Evolutionary conservation across 2,888 invertebrate genomes (phyloP).

Genomic region (Nycteola revayana): DNA sequence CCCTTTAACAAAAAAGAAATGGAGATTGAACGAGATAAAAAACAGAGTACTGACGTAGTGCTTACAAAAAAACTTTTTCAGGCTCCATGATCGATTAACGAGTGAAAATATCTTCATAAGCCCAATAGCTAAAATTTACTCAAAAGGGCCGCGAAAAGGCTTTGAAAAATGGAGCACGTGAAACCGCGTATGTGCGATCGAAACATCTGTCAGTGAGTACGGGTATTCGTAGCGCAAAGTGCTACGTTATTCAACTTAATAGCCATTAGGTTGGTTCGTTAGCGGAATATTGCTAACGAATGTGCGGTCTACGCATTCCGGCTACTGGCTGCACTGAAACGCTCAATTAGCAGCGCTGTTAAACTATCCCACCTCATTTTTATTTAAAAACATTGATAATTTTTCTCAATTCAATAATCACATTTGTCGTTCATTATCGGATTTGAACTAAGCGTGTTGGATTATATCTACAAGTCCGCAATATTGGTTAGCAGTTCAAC

Average conservation of each 20-base stretch:
- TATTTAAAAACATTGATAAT: conserved; percentile 52
- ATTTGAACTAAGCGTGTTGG: too few relatives aligned
- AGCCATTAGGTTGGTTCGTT: conserved; percentile 81
- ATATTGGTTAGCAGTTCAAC: too few relatives aligned
- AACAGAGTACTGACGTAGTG: too few relatives aligned
- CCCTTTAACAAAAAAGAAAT: too few relatives aligned
- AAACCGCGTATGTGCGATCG: conserved; percentile 28
- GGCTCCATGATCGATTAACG: too few relatives aligned
- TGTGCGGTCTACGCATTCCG: conserved; percentile 64
- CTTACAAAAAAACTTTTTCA: too few relatives aligned
- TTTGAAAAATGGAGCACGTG: neutral
- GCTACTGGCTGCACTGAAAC: conserved; percentile 57
- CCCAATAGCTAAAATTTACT: too few relatives aligned
- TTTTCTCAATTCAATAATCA: conserved; percentile 19
- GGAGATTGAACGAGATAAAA: too few relatives aligned
- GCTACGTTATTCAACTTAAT: conserved; percentile 78
- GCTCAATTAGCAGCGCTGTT: conserved; percentile 70
- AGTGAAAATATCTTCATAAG: too few relatives aligned
- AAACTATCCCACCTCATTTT: conserved; percentile 50
- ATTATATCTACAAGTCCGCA: too few relatives aligned
- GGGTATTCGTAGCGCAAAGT: conserved; percentile 65
- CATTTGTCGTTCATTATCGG: too few relatives aligned
- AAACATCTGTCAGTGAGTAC: conserved; percentile 54
- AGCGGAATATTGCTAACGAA: conserved; percentile 80
- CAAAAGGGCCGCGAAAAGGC: conserved; percentile 15